A percentile compares a stretch with the other conserved stretches of the same genome.
phyloP scores from a whole-genome alignment of 2,113 vertebrate genomes.

The Brachypodius melanocephalos region DNA sequence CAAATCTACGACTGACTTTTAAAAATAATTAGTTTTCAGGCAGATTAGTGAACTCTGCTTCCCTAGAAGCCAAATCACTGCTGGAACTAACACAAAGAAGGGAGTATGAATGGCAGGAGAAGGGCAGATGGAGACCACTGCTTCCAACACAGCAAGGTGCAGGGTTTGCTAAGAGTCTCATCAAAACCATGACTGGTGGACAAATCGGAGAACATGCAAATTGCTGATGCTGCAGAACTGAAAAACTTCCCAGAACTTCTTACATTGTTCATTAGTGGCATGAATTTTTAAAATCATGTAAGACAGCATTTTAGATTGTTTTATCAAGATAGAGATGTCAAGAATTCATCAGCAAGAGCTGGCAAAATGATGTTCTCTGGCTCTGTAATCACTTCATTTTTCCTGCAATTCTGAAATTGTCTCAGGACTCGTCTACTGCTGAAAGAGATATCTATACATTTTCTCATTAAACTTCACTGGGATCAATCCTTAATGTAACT shows the following conservation, averaged over 20 bases:
- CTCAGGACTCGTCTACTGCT: background rate
- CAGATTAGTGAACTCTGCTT: background rate
- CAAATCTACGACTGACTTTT: background rate
- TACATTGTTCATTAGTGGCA: background rate
- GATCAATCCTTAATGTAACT: background rate
- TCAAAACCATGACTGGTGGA: background rate
- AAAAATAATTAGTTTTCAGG: background rate
- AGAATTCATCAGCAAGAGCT: background rate
- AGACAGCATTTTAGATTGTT: background rate
- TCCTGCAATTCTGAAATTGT: background rate
- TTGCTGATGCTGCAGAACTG: background rate
- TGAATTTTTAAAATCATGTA: background rate
- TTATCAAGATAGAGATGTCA: background rate
- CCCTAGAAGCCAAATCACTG: background rate
- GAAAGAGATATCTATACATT: background rate
- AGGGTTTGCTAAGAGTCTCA: background rate
- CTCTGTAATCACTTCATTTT: background rate
- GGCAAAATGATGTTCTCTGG: background rate
- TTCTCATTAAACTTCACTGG: background rate
- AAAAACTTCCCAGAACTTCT: background rate
- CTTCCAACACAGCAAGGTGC: background rate
- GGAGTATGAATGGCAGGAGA: background rate
- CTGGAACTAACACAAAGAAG: background rate
- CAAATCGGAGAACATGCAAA: background rate
- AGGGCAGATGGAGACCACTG: background rate